Conservation (phyloP, 2,113 vertebrate species). For the Corvus cornix region DNA sequence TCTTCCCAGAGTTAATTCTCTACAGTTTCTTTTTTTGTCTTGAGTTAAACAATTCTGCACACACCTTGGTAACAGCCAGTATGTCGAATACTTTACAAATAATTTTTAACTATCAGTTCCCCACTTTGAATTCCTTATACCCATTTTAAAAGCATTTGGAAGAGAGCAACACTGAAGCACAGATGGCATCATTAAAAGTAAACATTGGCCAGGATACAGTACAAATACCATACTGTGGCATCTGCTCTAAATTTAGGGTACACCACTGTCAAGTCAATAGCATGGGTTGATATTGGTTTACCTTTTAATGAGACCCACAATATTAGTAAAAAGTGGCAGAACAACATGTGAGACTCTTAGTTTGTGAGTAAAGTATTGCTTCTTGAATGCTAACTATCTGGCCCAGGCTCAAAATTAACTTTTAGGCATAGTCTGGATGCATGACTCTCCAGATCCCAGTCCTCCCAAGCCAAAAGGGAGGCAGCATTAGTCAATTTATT, state of each 20-base stretch:
- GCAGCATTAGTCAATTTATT: neutral
- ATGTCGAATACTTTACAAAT: neutral
- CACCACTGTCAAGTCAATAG: constrained; percentile 2
- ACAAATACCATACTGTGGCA: constrained; percentile 16
- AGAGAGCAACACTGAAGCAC: neutral
- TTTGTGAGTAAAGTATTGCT: neutral
- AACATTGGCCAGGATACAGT: constrained; percentile 15
- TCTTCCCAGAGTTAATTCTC: neutral
- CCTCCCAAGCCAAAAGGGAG: neutral
- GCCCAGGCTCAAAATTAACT: neutral
- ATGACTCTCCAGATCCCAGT: neutral
- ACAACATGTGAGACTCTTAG: neutral
- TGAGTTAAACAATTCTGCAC: neutral
- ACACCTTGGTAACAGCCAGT: neutral
- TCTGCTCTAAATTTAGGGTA: constrained; percentile 9
- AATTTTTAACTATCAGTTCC: neutral
- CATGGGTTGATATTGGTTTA: constrained; percentile 19
- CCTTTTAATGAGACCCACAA: constrained; percentile 7
- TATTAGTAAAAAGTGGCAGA: neutral
- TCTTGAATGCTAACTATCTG: neutral
- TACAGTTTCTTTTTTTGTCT: neutral
- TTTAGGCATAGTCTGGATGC: neutral
- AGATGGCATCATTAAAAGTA: neutral
- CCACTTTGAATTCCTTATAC: neutral
- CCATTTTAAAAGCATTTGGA: neutral